phyloP scores from a whole-genome alignment of 2,888 invertebrate species.

The Invenusta paracnida region DNA sequence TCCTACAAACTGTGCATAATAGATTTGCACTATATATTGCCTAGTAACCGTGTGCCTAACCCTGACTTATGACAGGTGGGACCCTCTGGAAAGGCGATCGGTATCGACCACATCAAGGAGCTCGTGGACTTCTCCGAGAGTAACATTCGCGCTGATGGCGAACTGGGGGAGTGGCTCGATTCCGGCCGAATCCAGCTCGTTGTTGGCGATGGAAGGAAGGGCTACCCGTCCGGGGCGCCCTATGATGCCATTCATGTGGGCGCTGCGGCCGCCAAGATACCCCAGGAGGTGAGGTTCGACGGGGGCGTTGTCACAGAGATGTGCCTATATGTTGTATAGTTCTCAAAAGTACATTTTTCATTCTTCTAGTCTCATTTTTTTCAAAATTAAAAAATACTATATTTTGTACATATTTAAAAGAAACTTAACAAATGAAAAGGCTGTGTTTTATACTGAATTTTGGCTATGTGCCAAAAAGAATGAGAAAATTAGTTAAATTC shows the following conservation, averaged over 20 bases:
- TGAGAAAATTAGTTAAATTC: too few species aligned
- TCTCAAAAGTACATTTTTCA: too few species aligned
- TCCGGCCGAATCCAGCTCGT: constrained; percentile 53
- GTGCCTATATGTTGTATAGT: too few species aligned
- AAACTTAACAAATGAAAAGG: too few species aligned
- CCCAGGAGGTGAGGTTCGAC: constrained; percentile 59
- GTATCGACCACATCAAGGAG: constrained; percentile 61
- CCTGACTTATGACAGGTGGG: constrained; percentile 57
- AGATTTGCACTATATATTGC: too few species aligned
- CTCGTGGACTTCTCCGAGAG: constrained; percentile 66
- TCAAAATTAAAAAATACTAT: too few species aligned
- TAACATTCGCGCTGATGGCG: constrained; percentile 66
- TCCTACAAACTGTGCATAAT: too few species aligned
- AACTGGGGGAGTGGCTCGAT: neutral
- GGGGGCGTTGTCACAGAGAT: neutral
- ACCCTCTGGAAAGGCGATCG: constrained; percentile 56
- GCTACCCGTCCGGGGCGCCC: constrained; percentile 54
- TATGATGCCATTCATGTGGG: constrained; percentile 62
- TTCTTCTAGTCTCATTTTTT: too few species aligned
- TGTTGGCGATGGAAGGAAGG: constrained; percentile 59
- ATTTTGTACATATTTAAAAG: too few species aligned
- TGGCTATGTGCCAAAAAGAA: too few species aligned
- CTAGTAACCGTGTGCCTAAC: neutral
- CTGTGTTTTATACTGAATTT: too few species aligned
- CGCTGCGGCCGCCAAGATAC: constrained; percentile 60